These are phyloP conservation scores for Drosophila acutilabella DNA, from an alignment of 2,888 invertebrate species.

Conservation along the genomic window DNA sequence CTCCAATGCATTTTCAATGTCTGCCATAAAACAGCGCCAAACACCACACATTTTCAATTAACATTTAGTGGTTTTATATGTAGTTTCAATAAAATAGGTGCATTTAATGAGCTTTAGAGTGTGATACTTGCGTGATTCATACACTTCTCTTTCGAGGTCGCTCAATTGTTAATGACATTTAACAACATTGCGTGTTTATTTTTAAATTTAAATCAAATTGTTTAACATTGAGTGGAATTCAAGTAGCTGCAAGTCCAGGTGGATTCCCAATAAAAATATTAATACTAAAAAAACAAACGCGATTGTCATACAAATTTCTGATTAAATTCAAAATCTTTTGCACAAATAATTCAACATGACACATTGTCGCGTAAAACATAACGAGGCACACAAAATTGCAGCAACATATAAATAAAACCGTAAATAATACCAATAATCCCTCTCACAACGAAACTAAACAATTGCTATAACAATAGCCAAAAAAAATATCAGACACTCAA, in stretches of 20 bases:
- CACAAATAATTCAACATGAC: conserved; percentile 50
- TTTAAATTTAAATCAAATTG: conserved; percentile 21
- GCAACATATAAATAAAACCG: conserved; percentile 24
- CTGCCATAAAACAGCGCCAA: conserved; percentile 16
- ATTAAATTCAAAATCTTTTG: conserved; percentile 23
- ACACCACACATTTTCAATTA: conserved; percentile 39
- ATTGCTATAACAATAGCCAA: conserved; percentile 23
- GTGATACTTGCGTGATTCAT: conserved; percentile 36
- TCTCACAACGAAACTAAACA: conserved; percentile 17
- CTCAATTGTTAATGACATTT: conserved; percentile 21
- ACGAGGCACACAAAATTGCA: conserved; percentile 20
- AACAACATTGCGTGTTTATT: conserved; percentile 31
- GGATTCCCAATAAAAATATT: conserved; percentile 25
- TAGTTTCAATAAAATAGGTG: not conserved
- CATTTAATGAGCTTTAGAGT: conserved; percentile 19
- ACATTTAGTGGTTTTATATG: conserved; percentile 4
- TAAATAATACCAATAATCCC: conserved; percentile 35
- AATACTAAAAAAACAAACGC: conserved; percentile 33
- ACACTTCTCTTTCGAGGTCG: conserved; percentile 33
- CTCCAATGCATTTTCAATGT: conserved; percentile 34
- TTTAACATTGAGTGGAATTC: conserved; percentile 23
- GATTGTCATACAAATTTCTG: conserved; percentile 56
- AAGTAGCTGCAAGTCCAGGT: conserved; percentile 21
- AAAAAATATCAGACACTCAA: conserved; percentile 5
- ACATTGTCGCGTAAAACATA: conserved; percentile 29